A percentile compares a stretch with the other conserved stretches of the same genome.
Evolutionary conservation across 92 coral and sea anemone species (phyloP).

Genomic region (Nematostella vectensis): DNA sequence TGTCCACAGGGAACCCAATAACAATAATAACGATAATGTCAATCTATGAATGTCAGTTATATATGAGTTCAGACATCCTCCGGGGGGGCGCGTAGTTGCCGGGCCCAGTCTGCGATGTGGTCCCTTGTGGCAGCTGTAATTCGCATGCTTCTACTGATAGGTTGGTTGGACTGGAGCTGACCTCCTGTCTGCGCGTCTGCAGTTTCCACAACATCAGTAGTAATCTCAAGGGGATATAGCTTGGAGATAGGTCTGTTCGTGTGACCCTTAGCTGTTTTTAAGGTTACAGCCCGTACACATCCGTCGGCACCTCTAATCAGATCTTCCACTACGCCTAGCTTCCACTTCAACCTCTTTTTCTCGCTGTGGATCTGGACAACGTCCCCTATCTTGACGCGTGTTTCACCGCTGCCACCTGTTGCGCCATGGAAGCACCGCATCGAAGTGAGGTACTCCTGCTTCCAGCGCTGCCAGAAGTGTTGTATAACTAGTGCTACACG

Average conservation of each 20-base stretch:
- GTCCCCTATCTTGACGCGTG: slow-evolving; percentile 6
- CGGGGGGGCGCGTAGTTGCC: slow-evolving; percentile 22
- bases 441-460: slow-evolving; percentile 31
- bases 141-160: slow-evolving; percentile 4
- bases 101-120: slow-evolving; percentile 30
- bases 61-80: slow-evolving; percentile 20
- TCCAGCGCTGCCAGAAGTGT: slow-evolving; percentile 39
- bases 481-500: slow-evolving; percentile 33
- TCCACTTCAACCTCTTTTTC: slow-evolving; percentile 5
- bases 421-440: slow-evolving; percentile 16
- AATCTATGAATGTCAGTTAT: too few species aligned
- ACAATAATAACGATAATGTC: too few species aligned
- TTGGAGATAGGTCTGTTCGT: slow-evolving; percentile 9
- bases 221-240: slow-evolving; percentile 24
- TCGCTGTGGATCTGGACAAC: slow-evolving; percentile 16
- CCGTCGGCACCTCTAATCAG: slow-evolving; percentile 17
- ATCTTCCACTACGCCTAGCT: slow-evolving; percentile 16
- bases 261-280: slow-evolving; percentile 3
- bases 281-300: too few species aligned
- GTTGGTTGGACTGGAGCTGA: slow-evolving; percentile 1
- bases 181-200: background rate
- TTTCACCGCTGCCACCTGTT: slow-evolving; percentile 14
- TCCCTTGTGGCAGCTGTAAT: slow-evolving; percentile 16
- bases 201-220: slow-evolving; percentile 2
- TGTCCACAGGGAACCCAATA: too few species aligned